Percentiles rank a stretch among this genome's conserved stretches.
Conservation (phyloP, 2,113 vertebrate genomes). For the Trichomycterus rosablanca region DNA sequence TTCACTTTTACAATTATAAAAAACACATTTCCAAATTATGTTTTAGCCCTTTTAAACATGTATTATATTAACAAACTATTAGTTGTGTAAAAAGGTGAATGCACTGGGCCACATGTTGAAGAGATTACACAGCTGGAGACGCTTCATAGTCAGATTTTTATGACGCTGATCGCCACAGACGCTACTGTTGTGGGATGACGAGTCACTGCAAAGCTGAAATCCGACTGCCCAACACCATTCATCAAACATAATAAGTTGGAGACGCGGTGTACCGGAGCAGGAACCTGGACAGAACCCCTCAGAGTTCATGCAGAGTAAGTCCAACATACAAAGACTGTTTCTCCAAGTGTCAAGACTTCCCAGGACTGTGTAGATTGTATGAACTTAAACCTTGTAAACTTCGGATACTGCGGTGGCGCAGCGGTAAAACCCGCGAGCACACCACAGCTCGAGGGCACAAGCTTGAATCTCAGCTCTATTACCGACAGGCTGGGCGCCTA, state of each 20-base stretch:
- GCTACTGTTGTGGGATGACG: constrained; percentile 53
- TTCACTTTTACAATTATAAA: too few species aligned
- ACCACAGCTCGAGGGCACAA: too few species aligned
- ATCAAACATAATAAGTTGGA: constrained; percentile 52
- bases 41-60: too few species aligned
- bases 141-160: constrained; percentile 50
- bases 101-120: constrained; percentile 54
- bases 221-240: constrained; percentile 39
- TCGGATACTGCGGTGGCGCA: too few species aligned
- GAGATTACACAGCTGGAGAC: constrained; percentile 53
- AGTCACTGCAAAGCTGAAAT: constrained; percentile 41
- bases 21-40: too few species aligned
- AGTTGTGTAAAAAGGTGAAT: constrained; percentile 38
- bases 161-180: constrained; percentile 48
- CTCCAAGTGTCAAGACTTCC: constrained; percentile 14
- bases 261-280: constrained; percentile 17
- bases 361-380: too few species aligned
- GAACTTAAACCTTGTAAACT: too few species aligned
- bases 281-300: constrained; percentile 30
- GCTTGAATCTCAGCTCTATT: too few species aligned
- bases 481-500: too few species aligned
- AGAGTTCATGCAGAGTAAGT: background rate
- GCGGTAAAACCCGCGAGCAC: too few species aligned
- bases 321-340: background rate
- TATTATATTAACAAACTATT: too few species aligned